Conservation (phyloP, 1,140 invertebrate genomes). For the Dermatophagoides farinae region DNA sequence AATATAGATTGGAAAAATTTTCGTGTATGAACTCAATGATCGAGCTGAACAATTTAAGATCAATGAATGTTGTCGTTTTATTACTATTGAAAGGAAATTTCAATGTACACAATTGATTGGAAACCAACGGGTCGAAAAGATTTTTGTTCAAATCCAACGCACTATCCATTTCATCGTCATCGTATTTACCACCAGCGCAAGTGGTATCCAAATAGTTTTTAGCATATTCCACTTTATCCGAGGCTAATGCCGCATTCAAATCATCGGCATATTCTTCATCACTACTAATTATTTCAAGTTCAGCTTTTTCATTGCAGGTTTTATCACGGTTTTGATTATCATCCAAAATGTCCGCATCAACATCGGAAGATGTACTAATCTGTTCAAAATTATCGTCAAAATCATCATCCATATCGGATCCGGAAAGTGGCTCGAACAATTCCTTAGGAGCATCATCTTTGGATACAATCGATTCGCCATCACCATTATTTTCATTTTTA, state of each 20-base stretch:
- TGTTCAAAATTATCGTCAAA: slow-evolving; percentile 1
- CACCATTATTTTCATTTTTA: not conserved
- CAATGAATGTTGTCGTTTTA: not conserved
- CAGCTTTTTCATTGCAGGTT: not conserved
- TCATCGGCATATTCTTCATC: slow-evolving; percentile 19
- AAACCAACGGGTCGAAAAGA: not conserved
- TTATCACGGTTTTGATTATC: not conserved
- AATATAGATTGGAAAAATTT: not conserved
- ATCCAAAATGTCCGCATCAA: slow-evolving; percentile 8
- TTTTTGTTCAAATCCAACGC: not conserved
- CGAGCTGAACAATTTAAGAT: not conserved
- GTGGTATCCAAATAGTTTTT: not conserved
- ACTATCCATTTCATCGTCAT: slow-evolving; percentile 2
- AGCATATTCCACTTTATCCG: not conserved
- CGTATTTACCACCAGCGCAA: not conserved
- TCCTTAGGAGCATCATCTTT: not conserved
- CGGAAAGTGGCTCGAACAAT: not conserved
- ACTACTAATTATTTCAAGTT: slow-evolving; percentile 20
- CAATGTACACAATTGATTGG: not conserved
- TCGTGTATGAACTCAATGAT: not conserved
- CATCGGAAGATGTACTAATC: slow-evolving; percentile 2
- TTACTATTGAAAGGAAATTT: not conserved
- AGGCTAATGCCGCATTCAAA: not conserved
- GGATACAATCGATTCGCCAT: not conserved
- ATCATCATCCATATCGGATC: not conserved